Base-by-base conservation (phyloP, 2,888 invertebrate species). In the Cephus nigrinus region DNA sequence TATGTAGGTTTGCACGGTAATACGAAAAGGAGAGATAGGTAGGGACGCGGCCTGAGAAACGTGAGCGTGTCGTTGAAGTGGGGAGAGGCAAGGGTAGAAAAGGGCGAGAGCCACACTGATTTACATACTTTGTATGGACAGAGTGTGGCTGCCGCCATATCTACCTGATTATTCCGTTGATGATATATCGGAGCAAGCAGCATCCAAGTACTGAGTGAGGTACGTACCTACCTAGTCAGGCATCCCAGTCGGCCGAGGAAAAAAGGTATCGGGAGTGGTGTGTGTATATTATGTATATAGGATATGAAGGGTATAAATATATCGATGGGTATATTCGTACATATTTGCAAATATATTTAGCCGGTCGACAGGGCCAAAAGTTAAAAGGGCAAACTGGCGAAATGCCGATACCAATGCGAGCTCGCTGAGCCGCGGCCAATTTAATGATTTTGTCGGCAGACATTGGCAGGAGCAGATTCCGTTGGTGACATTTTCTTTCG, bases 301-400 rank as follows among this genome's bases (percentile, higher is more conserved):
- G 23, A 23, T 55, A 15, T 30, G 71, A 33, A 71, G 71, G 71
- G 31, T 71, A 31, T 31, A 78, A 78, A 80, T 81, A 80, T 84
- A 85, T 86, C 83, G 81, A 79, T 81, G 75, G 82, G 85, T 83
- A 86, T 87, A 78, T 77, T 34, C 74, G 69, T 81, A 88, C 86
- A 88, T 89, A 90, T 90, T 90, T 89, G 88, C 89, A 89, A 89
- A 90, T 88, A 90, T 88, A 88, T 89, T 90, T 89, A 89, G 86
- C 86, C 83, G 82, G 82, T 85, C 33, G 75, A 80, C 85, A 84
- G 84, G 81, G 82, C 79, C 81, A 86, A 83, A 86, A 88, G 88
- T 88, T 88, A 89, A 90, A 90, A 89, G 87, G 88, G 86, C 55
- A 55, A 55, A 55, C 87, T 87, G 89, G 87, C 85, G 85, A 81